phyloP scores from a whole-genome alignment of 2,797 vertebrate genomes.

The Danionella dracula region DNA sequence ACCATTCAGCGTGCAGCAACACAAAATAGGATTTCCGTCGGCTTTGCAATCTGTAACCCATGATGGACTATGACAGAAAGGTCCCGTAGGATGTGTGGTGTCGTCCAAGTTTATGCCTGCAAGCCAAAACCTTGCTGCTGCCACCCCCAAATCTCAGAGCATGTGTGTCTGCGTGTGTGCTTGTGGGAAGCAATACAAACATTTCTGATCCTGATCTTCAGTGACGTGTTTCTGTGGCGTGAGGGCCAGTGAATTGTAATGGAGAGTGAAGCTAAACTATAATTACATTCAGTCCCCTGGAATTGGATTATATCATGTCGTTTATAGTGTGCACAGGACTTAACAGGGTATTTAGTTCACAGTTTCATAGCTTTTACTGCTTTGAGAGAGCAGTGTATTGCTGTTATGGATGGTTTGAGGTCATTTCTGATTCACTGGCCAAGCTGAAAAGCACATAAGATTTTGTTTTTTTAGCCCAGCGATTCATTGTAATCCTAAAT shows the following conservation, averaged over 20 bases:
- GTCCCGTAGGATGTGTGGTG: constrained; percentile 19
- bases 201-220: constrained; percentile 14
- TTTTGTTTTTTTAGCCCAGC: neutral
- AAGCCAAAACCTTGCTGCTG: constrained; percentile 9
- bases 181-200: constrained; percentile 25
- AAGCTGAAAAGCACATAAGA: neutral
- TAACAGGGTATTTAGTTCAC: constrained; percentile 13
- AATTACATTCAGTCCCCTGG: constrained; percentile 23
- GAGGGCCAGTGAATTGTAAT: constrained; percentile 7
- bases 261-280: constrained; percentile 27
- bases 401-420: constrained; percentile 25
- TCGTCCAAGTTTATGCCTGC: constrained; percentile 3
- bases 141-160: constrained; percentile 1
- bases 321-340: neutral
- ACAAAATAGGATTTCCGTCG: constrained; percentile 20
- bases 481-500: no score
- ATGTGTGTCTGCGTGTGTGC: constrained; percentile 7
- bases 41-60: constrained; percentile 23
- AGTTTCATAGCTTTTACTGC: constrained; percentile 32
- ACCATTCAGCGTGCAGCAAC: constrained; percentile 11
- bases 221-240: constrained; percentile 12
- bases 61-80: constrained; percentile 16
- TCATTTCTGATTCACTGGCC: constrained; percentile 14
- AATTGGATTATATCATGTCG: neutral
- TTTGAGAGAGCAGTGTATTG: neutral